phyloP scores from a whole-genome alignment of 53 echinoderm and acorn worm genomes.

The Patiria pectinifera region DNA sequence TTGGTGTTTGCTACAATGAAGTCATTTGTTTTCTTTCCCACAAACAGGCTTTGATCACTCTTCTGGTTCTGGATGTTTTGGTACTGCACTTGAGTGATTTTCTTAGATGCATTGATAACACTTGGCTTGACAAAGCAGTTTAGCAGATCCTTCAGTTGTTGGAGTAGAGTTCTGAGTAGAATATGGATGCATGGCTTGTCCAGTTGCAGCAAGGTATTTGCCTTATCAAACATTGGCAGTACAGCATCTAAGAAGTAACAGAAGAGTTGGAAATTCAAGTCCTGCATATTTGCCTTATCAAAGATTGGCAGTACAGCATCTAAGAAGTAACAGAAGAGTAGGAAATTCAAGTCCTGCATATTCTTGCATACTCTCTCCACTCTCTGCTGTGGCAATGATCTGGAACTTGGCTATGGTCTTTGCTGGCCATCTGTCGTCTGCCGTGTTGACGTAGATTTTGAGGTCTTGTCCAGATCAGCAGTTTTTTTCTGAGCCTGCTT shows the following conservation, averaged over 20 bases:
- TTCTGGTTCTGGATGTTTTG: constrained; percentile 25
- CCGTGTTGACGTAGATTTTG: constrained; percentile 24
- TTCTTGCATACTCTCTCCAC: constrained; percentile 40
- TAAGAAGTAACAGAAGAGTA: not conserved
- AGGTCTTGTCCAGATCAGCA: constrained; percentile 17
- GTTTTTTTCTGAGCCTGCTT: constrained; percentile 18
- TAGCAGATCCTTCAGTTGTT: not conserved
- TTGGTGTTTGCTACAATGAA: constrained; percentile 9
- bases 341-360: constrained; percentile 40
- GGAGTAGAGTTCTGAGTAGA: constrained; percentile 7
- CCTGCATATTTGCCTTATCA: constrained; percentile 35
- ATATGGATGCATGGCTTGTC: constrained; percentile 30
- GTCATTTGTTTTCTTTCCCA: constrained; percentile 13
- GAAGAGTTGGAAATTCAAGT: constrained; percentile 16
- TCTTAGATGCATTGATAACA: constrained; percentile 6
- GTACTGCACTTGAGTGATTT: constrained; percentile 34
- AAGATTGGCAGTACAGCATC: constrained; percentile 27
- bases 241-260: constrained; percentile 1
- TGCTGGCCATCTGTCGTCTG: constrained; percentile 14
- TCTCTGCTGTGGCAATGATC: constrained; percentile 31
- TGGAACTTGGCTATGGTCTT: not conserved
- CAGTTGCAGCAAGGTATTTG: constrained; percentile 9
- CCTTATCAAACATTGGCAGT: constrained; percentile 8
- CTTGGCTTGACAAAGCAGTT: constrained; percentile 25
- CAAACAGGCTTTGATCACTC: constrained; percentile 33